Base-by-base conservation (phyloP, 2,888 invertebrate genomes). In the Anticlea derivata region DNA sequence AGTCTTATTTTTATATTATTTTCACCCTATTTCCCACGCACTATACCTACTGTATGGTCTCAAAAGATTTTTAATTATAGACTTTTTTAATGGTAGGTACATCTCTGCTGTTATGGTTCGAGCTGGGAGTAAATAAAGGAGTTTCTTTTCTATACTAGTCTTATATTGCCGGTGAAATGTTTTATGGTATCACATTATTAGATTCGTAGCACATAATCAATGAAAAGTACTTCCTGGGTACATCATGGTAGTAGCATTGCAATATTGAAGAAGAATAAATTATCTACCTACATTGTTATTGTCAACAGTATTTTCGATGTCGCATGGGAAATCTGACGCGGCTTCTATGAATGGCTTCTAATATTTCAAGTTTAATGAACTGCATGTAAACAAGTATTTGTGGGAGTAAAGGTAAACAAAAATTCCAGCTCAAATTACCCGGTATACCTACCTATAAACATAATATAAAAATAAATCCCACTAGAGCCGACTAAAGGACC, bases 361-460 rank as follows among this genome's bases (percentile, higher is more conserved):
- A 51, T 46, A 31, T 37, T 47, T 41, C 12, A 38, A 27, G 52
- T 51, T 26, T 35, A 52, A 33, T 43, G 46, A 51, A 35, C 50
- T 51, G 27, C 26, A 7, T 12, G 52, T 52, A 47, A 47, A 47
- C 47, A 43, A 43, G 17, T 30, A 8, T 30, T 12, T 17, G 17
- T 17, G 2, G 2, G 4, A 2, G 17, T 17, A 3, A 17, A 17
- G n/a, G 0, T 23, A 22, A 23, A 23, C 23, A 11, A n/a, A 22
- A 10, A 22, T 34, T 22, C 8, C 7, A n/a, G n/a, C n/a, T n/a
- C n/a, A n/a, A n/a, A n/a, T n/a, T n/a, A n/a, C n/a, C n/a, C n/a
- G n/a, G n/a, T n/a, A n/a, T n/a, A n/a, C n/a, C n/a, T n/a, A n/a
- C n/a, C n/a, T n/a, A n/a, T n/a, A n/a, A n/a, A n/a, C n/a, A n/a